Evolutionary conservation across 92 coral and sea anemone genomes (phyloP).

Genomic region (Porites divaricata): DNA sequence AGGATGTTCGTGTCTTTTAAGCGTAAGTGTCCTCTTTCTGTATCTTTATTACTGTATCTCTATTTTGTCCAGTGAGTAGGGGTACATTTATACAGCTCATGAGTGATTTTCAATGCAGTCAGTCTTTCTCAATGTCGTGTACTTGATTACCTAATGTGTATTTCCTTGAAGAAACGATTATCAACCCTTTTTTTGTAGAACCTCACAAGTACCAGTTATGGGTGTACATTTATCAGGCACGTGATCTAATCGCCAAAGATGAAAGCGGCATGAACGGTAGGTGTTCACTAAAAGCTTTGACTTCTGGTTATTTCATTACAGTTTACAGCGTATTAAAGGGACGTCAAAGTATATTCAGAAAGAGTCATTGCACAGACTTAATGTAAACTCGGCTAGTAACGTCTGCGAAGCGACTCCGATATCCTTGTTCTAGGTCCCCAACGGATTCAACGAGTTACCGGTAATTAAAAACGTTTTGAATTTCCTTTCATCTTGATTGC

Average conservation of each 20-base stretch:
- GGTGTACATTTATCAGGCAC: conserved; percentile 96
- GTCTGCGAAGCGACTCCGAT: too few relatives aligned
- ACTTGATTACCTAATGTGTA: too few relatives aligned
- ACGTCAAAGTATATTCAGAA: too few relatives aligned
- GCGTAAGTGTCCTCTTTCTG: conserved; percentile 51
- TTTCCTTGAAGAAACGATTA: too few relatives aligned
- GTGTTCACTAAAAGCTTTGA: neutral
- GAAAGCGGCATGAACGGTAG: conserved; percentile 96
- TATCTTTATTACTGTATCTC: neutral
- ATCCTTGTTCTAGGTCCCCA: too few relatives aligned
- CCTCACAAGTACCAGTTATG: conserved; percentile 94
- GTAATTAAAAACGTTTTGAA: too few relatives aligned
- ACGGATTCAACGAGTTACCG: too few relatives aligned
- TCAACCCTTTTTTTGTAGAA: conserved; percentile 41
- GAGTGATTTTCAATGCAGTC: neutral
- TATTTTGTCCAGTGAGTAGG: neutral
- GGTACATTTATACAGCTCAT: too few relatives aligned
- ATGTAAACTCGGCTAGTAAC: too few relatives aligned
- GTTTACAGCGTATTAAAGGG: too few relatives aligned
- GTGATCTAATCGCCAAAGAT: conserved; percentile 93
- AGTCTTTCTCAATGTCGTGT: neutral
- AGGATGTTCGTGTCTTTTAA: conserved; percentile 91
- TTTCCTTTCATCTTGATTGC: too few relatives aligned
- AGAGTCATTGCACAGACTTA: too few relatives aligned
- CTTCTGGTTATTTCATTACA: neutral